Evolutionary conservation across 30 jellyfish, hydroid and myxozoan genomes (phyloP), one percentile per base, ranked within the genome.

Genomic region (Aurelia coerulea): DNA sequence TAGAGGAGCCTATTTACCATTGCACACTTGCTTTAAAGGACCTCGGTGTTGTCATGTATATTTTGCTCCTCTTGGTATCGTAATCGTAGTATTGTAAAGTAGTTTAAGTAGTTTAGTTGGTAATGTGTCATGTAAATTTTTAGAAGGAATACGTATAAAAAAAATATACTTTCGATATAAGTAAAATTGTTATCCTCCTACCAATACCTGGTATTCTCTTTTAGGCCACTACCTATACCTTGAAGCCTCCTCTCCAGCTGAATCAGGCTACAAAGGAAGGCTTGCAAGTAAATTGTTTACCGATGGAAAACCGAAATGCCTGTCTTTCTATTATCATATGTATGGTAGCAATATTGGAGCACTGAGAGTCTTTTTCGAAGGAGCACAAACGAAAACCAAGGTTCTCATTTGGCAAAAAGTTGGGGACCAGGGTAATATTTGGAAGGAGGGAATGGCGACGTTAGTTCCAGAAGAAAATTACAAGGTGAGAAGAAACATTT

Each of bases 201-300:
- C 5, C 49, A 37, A 2, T 37, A 37, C 5, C 5, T 37, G 35
- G 50, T 19, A 10, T 19, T 16, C 54, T 78, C 31, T 87, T 32
- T 42, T 50, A 82, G 98, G 98, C 33, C 74, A 80, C 71, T 92
- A 92, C 65, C 62, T 87, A 17, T 87, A 74, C 86, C 73, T 92
- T 19, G 97, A 92, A 41, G 80, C 96, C 17, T 92, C 98, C 23
- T 71, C 98, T 10, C 96, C 96, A 16, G 95, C 95, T 19, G 65
- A 29, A 68, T 56, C 76, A 71, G 98, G 97, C 1, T 65, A 62
- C 91, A 83, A 76, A 50, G 97, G 96, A 12, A 29, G 80, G 0
- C 86, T 92, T 56, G 80, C 62, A 13, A 92, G 98, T 65, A 73
- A 31, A 15, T 50, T 56, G 65, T 54, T 92, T 18, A 49, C 68